Evolutionary conservation across 2,888 invertebrate species (phyloP).

Genomic region (Loripinus fragilis): DNA sequence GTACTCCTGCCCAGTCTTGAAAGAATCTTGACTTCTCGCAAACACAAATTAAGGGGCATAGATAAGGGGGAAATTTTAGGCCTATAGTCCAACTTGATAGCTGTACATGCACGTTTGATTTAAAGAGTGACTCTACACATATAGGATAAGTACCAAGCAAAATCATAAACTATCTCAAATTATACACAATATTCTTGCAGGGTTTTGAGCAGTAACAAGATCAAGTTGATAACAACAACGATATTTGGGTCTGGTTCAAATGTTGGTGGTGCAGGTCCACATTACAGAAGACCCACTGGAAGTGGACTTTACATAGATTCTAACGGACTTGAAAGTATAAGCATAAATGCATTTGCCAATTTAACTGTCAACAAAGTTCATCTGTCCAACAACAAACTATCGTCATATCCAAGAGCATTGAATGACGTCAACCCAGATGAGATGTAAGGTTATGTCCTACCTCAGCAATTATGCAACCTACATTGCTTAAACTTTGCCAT

Average conservation of each 20-base stretch:
- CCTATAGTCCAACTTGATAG: too few species aligned
- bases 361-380: conserved; percentile 41
- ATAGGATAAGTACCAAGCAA: neutral
- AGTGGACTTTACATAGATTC: conserved; percentile 24
- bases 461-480: too few species aligned
- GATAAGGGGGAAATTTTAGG: too few species aligned
- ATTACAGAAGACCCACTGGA: too few species aligned
- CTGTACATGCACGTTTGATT: too few species aligned
- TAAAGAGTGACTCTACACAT: too few species aligned
- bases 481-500: too few species aligned
- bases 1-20: too few species aligned
- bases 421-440: conserved; percentile 8
- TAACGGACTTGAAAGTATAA: conserved; percentile 55
- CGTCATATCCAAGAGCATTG: conserved; percentile 33
- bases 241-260: conserved; percentile 37
- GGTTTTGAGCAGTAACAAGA: conserved; percentile 24
- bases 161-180: conserved; percentile 7
- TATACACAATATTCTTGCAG: too few species aligned
- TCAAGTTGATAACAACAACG: conserved; percentile 17
- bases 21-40: too few species aligned
- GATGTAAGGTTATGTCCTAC: conserved; percentile 22
- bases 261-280: too few species aligned
- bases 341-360: conserved; percentile 62
- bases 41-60: too few species aligned
- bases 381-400: conserved; percentile 50